phyloP scores from a whole-genome alignment of 2,797 vertebrate species.

The Coregonus sp. region DNA sequence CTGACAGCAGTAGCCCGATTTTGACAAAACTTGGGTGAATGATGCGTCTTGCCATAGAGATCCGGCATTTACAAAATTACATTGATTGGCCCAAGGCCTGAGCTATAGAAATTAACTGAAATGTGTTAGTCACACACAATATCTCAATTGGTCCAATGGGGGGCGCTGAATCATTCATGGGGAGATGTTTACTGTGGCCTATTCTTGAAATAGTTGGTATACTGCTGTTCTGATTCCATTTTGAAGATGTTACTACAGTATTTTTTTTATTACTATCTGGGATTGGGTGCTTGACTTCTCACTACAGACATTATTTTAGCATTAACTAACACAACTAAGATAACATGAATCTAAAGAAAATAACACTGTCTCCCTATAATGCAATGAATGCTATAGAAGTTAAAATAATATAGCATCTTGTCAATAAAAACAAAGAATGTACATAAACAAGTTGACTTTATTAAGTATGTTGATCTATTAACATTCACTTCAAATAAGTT shows the following conservation, averaged over 20 bases:
- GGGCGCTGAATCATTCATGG: too few relatives aligned
- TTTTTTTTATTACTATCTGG: background rate
- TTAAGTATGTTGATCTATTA: slow-evolving; percentile 54
- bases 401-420: background rate
- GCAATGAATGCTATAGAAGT: background rate
- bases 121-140: too few relatives aligned
- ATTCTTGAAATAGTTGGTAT: background rate
- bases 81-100: too few relatives aligned
- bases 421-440: slow-evolving; percentile 31
- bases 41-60: too few relatives aligned
- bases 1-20: too few relatives aligned
- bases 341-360: background rate
- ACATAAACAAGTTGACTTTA: slow-evolving; percentile 68
- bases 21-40: too few relatives aligned
- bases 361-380: background rate
- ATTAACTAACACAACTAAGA: background rate
- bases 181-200: too few relatives aligned
- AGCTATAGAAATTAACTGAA: too few relatives aligned
- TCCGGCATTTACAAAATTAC: too few relatives aligned
- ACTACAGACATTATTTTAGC: background rate
- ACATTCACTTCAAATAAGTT: slow-evolving; percentile 44
- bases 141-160: too few relatives aligned
- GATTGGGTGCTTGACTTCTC: background rate
- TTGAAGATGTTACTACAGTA: too few relatives aligned
- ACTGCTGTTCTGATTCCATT: background rate